Evolutionary conservation across 2,888 invertebrate species (phyloP).

Genomic region (Nasonia oneida): DNA sequence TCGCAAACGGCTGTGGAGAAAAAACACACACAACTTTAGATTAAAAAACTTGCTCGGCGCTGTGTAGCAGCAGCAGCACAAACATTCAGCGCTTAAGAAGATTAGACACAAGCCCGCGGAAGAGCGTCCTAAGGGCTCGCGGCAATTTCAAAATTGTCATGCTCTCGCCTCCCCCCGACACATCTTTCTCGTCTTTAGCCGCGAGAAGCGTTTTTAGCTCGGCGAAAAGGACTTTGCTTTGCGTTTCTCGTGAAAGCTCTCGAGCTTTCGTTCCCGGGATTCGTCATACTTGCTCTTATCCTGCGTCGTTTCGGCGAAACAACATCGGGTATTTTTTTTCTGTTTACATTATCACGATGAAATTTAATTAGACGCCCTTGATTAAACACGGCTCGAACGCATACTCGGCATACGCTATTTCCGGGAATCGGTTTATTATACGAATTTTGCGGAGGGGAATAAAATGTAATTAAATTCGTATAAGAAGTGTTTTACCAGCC

Average conservation of each 20-base stretch:
- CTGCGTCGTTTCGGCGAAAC: background rate
- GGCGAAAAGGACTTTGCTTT: background rate
- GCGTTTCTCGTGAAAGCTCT: slow-evolving; percentile 21
- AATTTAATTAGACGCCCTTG: slow-evolving; percentile 15
- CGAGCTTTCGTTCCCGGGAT: slow-evolving; percentile 1
- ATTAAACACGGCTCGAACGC: background rate
- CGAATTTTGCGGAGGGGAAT: background rate
- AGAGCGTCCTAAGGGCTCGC: background rate
- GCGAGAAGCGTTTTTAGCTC: background rate
- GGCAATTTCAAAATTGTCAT: slow-evolving; percentile 47
- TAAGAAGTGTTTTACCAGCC: background rate
- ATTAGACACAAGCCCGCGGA: slow-evolving; percentile 42
- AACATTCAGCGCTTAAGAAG: slow-evolving; percentile 23
- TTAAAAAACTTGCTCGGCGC: slow-evolving; percentile 48
- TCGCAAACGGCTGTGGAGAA: background rate
- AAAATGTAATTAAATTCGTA: background rate
- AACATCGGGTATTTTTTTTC: background rate
- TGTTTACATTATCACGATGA: background rate
- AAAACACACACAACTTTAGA: slow-evolving; percentile 41
- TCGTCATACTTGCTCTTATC: slow-evolving; percentile 15
- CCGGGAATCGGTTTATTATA: background rate
- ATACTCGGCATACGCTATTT: background rate
- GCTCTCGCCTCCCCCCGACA: background rate
- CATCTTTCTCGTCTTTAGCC: background rate
- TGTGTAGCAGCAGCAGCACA: background rate